These are phyloP conservation scores for Hylyphantes graminicola DNA, from an alignment of 1,140 invertebrate species.

Conservation along the genomic window DNA sequence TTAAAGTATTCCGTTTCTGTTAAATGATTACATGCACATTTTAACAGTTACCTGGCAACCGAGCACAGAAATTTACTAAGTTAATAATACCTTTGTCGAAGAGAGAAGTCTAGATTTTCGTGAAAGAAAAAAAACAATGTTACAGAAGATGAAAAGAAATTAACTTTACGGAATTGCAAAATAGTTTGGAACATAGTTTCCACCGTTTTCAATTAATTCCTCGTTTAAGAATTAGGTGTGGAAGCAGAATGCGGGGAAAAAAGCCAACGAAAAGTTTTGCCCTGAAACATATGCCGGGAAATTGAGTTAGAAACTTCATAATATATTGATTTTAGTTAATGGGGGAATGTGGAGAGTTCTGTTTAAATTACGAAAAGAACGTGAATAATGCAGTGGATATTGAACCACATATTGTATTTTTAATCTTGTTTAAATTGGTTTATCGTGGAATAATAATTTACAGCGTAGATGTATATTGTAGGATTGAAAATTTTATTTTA, in stretches of 20 bases:
- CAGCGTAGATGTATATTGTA: too few species aligned
- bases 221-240: background rate
- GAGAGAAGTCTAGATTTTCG: background rate
- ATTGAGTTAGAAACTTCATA: background rate
- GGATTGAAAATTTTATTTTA: too few species aligned
- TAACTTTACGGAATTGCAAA: slow-evolving; percentile 19
- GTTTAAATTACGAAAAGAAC: too few species aligned
- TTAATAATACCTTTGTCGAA: slow-evolving; percentile 11
- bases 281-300: background rate
- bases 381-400: too few species aligned
- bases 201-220: slow-evolving; percentile 19
- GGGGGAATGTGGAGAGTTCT: too few species aligned
- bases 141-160: background rate
- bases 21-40: too few species aligned
- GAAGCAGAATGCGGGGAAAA: background rate
- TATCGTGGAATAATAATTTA: too few species aligned
- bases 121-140: slow-evolving; percentile 2
- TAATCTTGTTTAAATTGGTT: too few species aligned
- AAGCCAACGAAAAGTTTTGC: too few species aligned
- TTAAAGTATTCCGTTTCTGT: too few species aligned
- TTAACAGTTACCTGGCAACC: background rate
- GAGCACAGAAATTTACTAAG: slow-evolving; percentile 13
- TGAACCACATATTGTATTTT: too few species aligned
- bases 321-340: too few species aligned
- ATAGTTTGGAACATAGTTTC: slow-evolving; percentile 20